Evolutionary conservation across 1,140 invertebrate genomes (phyloP).

Genomic region (Leptinotarsa texana): DNA sequence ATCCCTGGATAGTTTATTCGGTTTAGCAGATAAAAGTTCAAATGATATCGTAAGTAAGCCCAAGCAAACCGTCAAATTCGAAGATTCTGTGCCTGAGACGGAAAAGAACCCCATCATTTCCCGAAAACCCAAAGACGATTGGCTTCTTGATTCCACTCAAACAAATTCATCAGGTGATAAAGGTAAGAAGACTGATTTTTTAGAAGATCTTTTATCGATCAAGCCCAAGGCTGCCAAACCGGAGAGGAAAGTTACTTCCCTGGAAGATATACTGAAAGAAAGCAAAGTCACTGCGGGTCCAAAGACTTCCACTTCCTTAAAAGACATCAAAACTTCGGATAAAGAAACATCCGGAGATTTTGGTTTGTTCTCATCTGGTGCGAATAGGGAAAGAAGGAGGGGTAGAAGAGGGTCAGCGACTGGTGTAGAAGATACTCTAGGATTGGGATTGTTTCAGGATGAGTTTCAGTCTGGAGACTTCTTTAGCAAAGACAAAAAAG

Average conservation of each 20-base stretch:
- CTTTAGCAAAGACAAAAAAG: conserved; percentile 3
- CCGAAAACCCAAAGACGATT: conserved; percentile 25
- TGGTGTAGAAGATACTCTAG: conserved; percentile 33
- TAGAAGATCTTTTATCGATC: conserved; percentile 47
- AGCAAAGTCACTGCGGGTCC: conserved; percentile 34
- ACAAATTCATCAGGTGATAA: neutral
- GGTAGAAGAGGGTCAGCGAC: conserved; percentile 27
- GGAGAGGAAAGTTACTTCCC: conserved; percentile 40
- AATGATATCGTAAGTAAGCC: conserved; percentile 25
- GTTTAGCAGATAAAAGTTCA: conserved; percentile 32
- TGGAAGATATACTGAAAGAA: conserved; percentile 49
- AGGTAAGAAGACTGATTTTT: conserved; percentile 14
- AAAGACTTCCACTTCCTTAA: conserved; percentile 10
- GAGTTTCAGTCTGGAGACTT: conserved; percentile 4
- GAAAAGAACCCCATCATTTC: conserved; percentile 10
- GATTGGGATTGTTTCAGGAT: conserved; percentile 18
- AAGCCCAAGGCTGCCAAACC: conserved; percentile 34
- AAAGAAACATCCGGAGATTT: neutral
- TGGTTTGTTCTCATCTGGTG: conserved; percentile 9
- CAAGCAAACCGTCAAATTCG: conserved; percentile 23
- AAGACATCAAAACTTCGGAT: conserved; percentile 8
- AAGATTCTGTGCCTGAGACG: conserved; percentile 2
- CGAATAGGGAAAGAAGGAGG: conserved; percentile 25
- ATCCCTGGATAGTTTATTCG: conserved; percentile 46
- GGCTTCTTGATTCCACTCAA: conserved; percentile 2